Percentiles rank a stretch among this genome's conserved stretches.
phyloP scores from a whole-genome alignment of 2,888 invertebrate species.

The Teleiodes luculella region DNA sequence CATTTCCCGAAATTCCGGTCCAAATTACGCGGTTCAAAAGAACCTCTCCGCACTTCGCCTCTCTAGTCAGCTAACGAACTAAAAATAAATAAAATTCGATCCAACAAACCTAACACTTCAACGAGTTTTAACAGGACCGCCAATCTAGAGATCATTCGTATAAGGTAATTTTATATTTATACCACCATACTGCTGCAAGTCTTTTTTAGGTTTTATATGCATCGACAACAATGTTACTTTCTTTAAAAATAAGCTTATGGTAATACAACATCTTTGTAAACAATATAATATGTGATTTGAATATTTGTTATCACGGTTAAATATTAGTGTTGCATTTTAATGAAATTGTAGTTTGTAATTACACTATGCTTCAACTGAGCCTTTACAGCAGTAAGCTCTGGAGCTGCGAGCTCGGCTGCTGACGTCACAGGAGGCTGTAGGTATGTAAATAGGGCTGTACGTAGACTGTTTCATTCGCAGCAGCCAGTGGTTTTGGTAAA shows the following conservation, averaged over 20 bases:
- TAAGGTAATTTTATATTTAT: too few relatives aligned
- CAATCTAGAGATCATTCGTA: slow-evolving; percentile 4
- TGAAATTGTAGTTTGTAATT: not conserved
- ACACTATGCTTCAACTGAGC: not conserved
- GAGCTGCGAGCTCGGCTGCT: slow-evolving; percentile 19
- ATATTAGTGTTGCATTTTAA: too few relatives aligned
- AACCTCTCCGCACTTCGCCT: slow-evolving; percentile 39
- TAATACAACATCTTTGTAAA: too few relatives aligned
- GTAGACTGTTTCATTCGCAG: slow-evolving; percentile 50
- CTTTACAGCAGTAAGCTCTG: slow-evolving; percentile 3
- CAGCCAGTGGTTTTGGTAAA: slow-evolving; percentile 55
- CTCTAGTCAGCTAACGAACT: slow-evolving; percentile 50
- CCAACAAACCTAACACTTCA: slow-evolving; percentile 18
- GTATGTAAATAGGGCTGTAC: slow-evolving; percentile 45
- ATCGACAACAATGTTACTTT: too few relatives aligned
- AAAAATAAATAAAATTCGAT: slow-evolving; percentile 44
- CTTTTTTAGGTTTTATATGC: too few relatives aligned
- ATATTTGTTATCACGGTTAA: too few relatives aligned
- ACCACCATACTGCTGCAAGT: too few relatives aligned
- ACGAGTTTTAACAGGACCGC: slow-evolving; percentile 11
- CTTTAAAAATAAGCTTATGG: too few relatives aligned
- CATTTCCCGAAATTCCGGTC: slow-evolving; percentile 47
- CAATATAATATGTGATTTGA: too few relatives aligned
- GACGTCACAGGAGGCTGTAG: slow-evolving; percentile 44
- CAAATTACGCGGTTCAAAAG: slow-evolving; percentile 55